Conservation (phyloP, 2,113 vertebrate genomes). For the Anser brachyrhynchus region DNA sequence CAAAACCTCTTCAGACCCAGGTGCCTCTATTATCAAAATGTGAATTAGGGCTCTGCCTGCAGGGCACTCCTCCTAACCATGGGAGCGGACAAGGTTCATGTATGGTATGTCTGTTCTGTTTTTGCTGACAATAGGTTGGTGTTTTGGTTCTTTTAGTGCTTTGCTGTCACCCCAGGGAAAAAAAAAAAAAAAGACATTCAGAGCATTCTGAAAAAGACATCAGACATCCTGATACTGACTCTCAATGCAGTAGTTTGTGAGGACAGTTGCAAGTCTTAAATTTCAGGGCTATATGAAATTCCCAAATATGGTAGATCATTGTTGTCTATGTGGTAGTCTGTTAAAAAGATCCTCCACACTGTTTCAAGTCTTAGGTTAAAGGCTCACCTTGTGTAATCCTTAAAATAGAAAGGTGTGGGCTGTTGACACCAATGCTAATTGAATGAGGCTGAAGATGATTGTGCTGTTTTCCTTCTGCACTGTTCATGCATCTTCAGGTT, state of each 20-base stretch:
- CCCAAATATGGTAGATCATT: neutral
- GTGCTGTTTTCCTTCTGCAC: neutral
- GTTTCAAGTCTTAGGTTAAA: neutral
- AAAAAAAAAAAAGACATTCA: neutral
- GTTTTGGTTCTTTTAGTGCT: neutral
- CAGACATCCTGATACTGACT: neutral
- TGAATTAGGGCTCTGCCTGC: neutral
- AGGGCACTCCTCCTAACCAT: neutral
- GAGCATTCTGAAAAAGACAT: neutral
- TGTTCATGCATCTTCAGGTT: neutral
- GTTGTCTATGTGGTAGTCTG: neutral
- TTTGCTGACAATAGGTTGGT: neutral
- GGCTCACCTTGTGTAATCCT: neutral
- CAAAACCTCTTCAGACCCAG: rapidly evolving
- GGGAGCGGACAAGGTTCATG: rapidly evolving
- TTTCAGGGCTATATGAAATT: neutral
- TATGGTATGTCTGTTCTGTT: neutral
- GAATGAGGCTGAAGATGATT: neutral
- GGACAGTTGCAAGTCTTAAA: neutral
- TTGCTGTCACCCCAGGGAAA: neutral
- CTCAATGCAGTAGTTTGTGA: neutral
- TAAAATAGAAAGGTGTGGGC: neutral
- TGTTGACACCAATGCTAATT: neutral
- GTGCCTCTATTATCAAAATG: neutral
- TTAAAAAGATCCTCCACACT: neutral